These are phyloP conservation scores for Ectropis grisescens DNA, from an alignment of 1,140 invertebrate species.

Conservation along the genomic window DNA sequence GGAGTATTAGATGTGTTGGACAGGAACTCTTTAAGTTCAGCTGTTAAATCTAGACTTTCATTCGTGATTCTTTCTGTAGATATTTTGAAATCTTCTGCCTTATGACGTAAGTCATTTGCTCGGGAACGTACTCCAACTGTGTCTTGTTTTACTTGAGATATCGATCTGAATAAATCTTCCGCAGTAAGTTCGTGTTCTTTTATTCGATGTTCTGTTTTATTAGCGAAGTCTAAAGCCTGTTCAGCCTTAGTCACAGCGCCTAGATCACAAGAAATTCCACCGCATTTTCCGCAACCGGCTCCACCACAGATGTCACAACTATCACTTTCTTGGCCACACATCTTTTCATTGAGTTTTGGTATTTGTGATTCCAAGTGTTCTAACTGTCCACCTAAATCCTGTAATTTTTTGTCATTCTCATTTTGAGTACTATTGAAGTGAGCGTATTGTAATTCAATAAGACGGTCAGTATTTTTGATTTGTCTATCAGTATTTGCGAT, in stretches of 20 bases:
- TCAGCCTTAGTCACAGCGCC: slow-evolving; percentile 90
- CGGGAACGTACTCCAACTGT: slow-evolving; percentile 66
- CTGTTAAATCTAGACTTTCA: slow-evolving; percentile 71
- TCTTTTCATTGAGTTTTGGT: slow-evolving; percentile 88
- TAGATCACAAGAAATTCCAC: slow-evolving; percentile 89
- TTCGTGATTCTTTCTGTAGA: slow-evolving; percentile 66
- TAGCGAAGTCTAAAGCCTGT: slow-evolving; percentile 87
- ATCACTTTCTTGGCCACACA: slow-evolving; percentile 90
- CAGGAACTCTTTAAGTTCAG: slow-evolving; percentile 82
- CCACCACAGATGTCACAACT: slow-evolving; percentile 96
- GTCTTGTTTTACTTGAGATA: slow-evolving; percentile 71
- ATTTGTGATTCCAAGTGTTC: slow-evolving; percentile 78
- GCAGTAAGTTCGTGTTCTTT: slow-evolving; percentile 86
- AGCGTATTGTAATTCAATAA: slow-evolving; percentile 79
- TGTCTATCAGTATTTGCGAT: slow-evolving; percentile 85
- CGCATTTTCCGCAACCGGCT: slow-evolving; percentile 92
- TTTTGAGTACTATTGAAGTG: slow-evolving; percentile 80
- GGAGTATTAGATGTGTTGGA: slow-evolving; percentile 83
- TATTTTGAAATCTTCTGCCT: slow-evolving; percentile 62
- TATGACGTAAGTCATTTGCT: slow-evolving; percentile 64
- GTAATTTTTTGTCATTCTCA: slow-evolving; percentile 78
- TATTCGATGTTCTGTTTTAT: slow-evolving; percentile 85
- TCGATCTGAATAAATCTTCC: slow-evolving; percentile 69
- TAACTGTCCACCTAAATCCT: slow-evolving; percentile 73
- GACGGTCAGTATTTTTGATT: slow-evolving; percentile 84